Base-by-base conservation (phyloP, 1,140 invertebrate species). In the Calephelis virginiensis region DNA sequence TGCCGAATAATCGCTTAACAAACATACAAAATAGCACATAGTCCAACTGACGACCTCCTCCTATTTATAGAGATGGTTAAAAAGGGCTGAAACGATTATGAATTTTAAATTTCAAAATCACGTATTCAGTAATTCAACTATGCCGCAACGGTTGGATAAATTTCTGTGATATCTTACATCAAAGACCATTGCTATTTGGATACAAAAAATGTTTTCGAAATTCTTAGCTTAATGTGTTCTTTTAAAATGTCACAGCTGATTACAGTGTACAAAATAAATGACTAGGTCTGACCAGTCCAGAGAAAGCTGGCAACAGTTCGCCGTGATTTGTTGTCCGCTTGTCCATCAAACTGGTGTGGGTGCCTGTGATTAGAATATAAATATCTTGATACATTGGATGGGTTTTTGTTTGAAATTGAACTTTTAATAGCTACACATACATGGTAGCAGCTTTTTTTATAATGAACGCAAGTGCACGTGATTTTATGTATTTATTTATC, bases 211-310 rank as follows among this genome's bases (percentile, higher is more conserved):
- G 6, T 37, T 56, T 56, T 37, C 50, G 6, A 17, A 56, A 56
- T 17, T 56, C 17, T 56, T 56, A 56, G 28, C 17, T 56, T 56
- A 56, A 56, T 37, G 50, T 56, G 28, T 56, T 56, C 50, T 56
- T 56, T 56, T 56, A 56, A 56, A 56, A 28, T 56, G 50, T 56
- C 50, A 37, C 50, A 12, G 50, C 37, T 56, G 50, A 56, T 56
- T 56, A 56, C 28, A 56, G 50, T 56, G 50, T 56, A 37, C 14
- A 12, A 56, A 56, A 56, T 56, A 56, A 56, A 56, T 56, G 17
- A 37, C 10, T 11, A 56, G 12, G 8, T 53, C 49, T 56, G 50
- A 56, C 14, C 50, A 56, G 50, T 28, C 11, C 50, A 56, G 50
- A 28, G 50, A 56, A 37, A 56, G 50, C 50, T 56, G 50, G 50